Evolutionary conservation across 2,888 invertebrate species (phyloP).

Genomic region (Parascotia fuliginaria): DNA sequence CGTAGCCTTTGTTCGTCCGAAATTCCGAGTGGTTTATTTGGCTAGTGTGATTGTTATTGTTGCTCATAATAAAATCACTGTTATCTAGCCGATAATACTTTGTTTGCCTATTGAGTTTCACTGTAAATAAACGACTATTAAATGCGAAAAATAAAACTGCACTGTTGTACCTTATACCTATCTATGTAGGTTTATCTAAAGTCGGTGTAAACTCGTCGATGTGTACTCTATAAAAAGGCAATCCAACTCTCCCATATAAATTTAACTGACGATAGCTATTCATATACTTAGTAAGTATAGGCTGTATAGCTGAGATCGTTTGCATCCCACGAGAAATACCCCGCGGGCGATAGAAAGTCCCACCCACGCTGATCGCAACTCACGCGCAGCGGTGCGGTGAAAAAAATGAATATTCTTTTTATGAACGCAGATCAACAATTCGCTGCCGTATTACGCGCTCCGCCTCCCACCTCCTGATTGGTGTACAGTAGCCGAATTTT

Average conservation of each 20-base stretch:
- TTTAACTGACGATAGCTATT: constrained; percentile 42
- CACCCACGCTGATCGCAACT: constrained; percentile 70
- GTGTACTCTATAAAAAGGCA: constrained; percentile 33
- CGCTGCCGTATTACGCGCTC: constrained; percentile 80
- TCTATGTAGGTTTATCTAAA: constrained; percentile 4
- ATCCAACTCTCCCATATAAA: constrained; percentile 43
- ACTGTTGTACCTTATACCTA: too few species aligned
- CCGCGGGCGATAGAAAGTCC: constrained; percentile 81
- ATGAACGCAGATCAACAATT: constrained; percentile 57
- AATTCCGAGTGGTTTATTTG: constrained; percentile 26
- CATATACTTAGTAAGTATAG: constrained; percentile 40
- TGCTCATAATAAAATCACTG: constrained; percentile 7
- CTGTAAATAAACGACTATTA: too few species aligned
- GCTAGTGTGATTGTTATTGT: constrained; percentile 27
- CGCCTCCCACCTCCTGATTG: constrained; percentile 73
- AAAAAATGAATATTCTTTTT: constrained; percentile 59
- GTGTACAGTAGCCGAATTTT: constrained; percentile 72
- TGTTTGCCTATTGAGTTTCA: neutral
- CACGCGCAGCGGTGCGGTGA: constrained; percentile 49
- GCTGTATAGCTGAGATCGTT: constrained; percentile 47
- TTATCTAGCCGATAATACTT: constrained; percentile 9
- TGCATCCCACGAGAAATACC: constrained; percentile 73
- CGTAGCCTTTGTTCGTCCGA: constrained; percentile 41
- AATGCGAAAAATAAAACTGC: neutral
- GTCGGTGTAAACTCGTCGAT: constrained; percentile 17